These are phyloP conservation scores for Malurus leucopterus DNA, from an alignment of 2,797 vertebrate genomes.

Conservation along the genomic window DNA sequence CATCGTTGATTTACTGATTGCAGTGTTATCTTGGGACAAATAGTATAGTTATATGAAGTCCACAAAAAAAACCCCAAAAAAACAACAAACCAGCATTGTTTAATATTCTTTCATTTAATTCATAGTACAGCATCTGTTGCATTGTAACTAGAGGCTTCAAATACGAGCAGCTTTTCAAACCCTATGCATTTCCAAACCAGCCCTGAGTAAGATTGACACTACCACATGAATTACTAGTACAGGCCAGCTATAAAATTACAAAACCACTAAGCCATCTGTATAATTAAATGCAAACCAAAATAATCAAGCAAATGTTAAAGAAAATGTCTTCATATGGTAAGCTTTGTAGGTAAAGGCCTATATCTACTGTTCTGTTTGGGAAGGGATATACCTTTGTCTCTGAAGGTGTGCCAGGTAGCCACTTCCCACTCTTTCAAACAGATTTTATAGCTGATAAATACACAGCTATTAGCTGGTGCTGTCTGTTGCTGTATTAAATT, in stretches of 20 bases:
- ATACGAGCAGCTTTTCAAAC: slow-evolving; percentile 11
- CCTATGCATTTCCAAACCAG: slow-evolving; percentile 3
- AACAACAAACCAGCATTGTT: not conserved
- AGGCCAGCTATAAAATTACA: slow-evolving; percentile 41
- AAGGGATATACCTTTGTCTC: not conserved
- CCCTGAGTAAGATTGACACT: slow-evolving; percentile 7
- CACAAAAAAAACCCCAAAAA: not conserved
- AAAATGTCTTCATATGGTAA: slow-evolving; percentile 4
- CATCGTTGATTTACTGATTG: not conserved
- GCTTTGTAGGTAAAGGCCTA: not conserved
- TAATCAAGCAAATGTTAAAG: slow-evolving; percentile 21
- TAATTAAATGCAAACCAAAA: slow-evolving; percentile 39
- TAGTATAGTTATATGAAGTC: not conserved
- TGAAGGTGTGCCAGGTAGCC: not conserved
- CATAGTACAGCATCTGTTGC: not conserved
- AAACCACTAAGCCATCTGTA: slow-evolving; percentile 11
- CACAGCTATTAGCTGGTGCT: not conserved
- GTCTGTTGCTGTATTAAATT: not conserved
- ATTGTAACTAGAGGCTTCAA: not conserved
- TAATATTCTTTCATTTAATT: not conserved
- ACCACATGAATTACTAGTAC: slow-evolving; percentile 32
- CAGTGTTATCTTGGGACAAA: not conserved
- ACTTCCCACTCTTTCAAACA: not conserved
- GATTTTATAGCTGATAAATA: not conserved
- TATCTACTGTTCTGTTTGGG: not conserved